Evolutionary conservation across 2,888 invertebrate species (phyloP).

Genomic region (Prostheceraeus crozeri): DNA sequence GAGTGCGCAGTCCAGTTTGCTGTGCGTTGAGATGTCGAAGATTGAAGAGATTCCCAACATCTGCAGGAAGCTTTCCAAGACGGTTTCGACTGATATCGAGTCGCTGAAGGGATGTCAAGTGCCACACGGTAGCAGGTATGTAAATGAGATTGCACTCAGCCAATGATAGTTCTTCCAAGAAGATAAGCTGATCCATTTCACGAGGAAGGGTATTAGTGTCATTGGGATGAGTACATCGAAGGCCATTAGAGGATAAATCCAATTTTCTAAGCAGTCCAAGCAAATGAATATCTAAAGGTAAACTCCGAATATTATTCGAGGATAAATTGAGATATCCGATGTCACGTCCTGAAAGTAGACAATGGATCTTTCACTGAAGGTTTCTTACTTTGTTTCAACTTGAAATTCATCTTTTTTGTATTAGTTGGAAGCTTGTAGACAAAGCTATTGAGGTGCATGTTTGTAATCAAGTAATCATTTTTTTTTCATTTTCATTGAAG

Average conservation of each 20-base stretch:
- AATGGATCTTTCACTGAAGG: too few relatives aligned
- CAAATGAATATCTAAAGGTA: constrained; percentile 49
- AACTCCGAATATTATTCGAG: constrained; percentile 51
- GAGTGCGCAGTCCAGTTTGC: constrained; percentile 52
- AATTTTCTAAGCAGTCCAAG: constrained; percentile 48
- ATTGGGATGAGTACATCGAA: constrained; percentile 47
- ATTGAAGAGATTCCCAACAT: constrained; percentile 49
- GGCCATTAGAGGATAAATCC: constrained; percentile 52
- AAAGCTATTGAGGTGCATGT: too few relatives aligned
- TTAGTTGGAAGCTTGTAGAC: too few relatives aligned
- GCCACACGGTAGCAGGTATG: constrained; percentile 49
- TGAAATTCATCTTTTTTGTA: too few relatives aligned
- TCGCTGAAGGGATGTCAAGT: constrained; percentile 27
- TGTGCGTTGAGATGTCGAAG: constrained; percentile 51
- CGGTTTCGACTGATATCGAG: constrained; percentile 52
- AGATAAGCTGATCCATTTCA: constrained; percentile 47
- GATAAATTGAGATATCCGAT: constrained; percentile 51
- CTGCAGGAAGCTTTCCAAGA: constrained; percentile 42
- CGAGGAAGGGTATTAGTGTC: constrained; percentile 51
- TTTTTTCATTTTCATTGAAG: too few relatives aligned
- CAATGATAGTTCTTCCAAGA: constrained; percentile 49
- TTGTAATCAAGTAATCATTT: too few relatives aligned
- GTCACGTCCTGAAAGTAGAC: constrained; percentile 38
- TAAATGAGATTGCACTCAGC: constrained; percentile 55
- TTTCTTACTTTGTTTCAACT: too few relatives aligned